These are phyloP conservation scores for Tautogolabrus adspersus DNA, from an alignment of 2,113 vertebrate species.

Conservation along the genomic window DNA sequence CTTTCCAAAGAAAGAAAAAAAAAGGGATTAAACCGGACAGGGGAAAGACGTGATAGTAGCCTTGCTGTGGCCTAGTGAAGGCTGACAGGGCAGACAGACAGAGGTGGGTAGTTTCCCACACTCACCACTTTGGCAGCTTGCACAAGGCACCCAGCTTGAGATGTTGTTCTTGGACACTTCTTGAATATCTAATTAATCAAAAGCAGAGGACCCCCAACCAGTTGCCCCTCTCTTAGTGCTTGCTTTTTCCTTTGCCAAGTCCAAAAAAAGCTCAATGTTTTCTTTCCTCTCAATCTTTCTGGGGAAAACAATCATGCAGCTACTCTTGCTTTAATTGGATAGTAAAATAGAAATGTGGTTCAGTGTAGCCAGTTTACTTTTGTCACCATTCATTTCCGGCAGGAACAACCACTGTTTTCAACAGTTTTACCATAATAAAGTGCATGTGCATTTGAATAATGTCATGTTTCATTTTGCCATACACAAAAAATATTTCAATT, in stretches of 20 bases:
- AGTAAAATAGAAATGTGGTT: no score
- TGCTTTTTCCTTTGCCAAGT: slow-evolving; percentile 7
- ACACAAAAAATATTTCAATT: no score
- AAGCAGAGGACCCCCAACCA: slow-evolving; percentile 1
- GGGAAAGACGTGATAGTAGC: background rate
- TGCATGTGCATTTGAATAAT: no score
- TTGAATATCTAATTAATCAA: slow-evolving; percentile 19
- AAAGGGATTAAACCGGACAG: slow-evolving; percentile 9
- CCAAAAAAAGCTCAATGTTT: background rate
- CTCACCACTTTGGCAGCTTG: slow-evolving; percentile 19
- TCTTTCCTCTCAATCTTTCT: background rate
- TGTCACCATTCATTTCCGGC: no score
- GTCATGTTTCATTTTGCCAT: no score
- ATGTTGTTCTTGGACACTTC: slow-evolving; percentile 27
- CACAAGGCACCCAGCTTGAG: slow-evolving; percentile 12
- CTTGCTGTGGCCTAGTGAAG: background rate
- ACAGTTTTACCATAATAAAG: no score
- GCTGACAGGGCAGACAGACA: slow-evolving; percentile 12
- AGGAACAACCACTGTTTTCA: no score
- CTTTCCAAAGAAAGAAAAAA: background rate
- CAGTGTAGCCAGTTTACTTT: no score
- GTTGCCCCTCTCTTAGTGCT: background rate
- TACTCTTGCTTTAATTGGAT: no score
- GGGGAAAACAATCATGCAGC: background rate
- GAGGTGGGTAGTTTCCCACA: slow-evolving; percentile 59